These are phyloP conservation scores for Mastigias papua DNA, from an alignment of 30 jellyfish, hydroid and myxozoan genomes.

Conservation along the genomic window DNA sequence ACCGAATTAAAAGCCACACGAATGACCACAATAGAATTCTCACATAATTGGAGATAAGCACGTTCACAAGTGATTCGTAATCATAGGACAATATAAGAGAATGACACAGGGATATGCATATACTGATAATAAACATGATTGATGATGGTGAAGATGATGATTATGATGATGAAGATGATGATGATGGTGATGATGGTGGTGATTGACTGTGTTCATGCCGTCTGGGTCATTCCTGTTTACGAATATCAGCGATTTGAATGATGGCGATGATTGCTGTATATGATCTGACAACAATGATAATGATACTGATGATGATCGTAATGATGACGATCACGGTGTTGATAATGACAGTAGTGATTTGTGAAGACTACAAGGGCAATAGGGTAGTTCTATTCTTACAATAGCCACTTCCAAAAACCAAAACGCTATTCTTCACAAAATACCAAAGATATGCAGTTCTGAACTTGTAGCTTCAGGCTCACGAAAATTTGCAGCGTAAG, in stretches of 20 bases:
- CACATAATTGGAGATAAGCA: constrained; percentile 49
- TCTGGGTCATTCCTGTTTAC: background rate
- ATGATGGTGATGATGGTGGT: constrained; percentile 4
- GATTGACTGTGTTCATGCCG: constrained; percentile 5
- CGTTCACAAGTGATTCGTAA: background rate
- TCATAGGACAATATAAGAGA: background rate
- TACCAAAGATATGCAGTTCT: background rate
- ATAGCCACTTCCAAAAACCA: too few relatives aligned
- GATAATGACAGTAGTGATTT: background rate
- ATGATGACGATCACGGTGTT: background rate
- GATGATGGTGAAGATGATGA: background rate
- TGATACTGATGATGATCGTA: background rate
- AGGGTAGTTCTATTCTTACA: too few relatives aligned
- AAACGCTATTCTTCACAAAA: background rate
- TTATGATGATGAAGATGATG: constrained; percentile 1
- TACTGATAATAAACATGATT: too few relatives aligned
- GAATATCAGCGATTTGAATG: background rate
- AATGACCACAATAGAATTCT: constrained; percentile 44
- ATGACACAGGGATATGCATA: too few relatives aligned
- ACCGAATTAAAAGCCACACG: constrained; percentile 30
- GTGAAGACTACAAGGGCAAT: background rate
- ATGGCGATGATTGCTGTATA: background rate
- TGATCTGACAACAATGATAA: background rate
- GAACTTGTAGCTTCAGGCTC: background rate
- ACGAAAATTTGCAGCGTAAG: background rate